Conservation (phyloP, 2,797 vertebrate genomes). For the Eulemur rubriventer region DNA sequence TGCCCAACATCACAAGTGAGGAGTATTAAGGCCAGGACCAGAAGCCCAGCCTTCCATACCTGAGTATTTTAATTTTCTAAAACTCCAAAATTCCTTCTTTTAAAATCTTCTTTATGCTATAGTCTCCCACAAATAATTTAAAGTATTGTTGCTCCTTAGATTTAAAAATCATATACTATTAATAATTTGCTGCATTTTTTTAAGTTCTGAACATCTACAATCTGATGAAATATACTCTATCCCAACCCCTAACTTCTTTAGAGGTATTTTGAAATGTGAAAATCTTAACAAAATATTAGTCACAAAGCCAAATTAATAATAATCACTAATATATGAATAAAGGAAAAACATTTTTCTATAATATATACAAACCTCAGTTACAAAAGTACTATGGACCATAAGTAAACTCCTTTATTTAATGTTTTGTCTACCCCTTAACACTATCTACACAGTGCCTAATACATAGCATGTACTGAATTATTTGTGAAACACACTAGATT, state of each 20-base stretch:
- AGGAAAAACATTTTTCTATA: not conserved
- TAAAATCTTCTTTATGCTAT: not conserved
- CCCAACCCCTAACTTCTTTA: not conserved
- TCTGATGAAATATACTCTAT: not conserved
- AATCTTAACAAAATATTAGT: not conserved
- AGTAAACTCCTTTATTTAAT: not conserved
- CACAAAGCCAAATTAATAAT: constrained; percentile 34
- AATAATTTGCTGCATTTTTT: not conserved
- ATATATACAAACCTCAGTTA: not conserved
- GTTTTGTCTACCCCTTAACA: not conserved
- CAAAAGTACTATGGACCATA: not conserved
- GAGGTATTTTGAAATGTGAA: not conserved
- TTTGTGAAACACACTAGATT: not conserved
- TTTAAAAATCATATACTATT: not conserved
- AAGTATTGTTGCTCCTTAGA: not conserved
- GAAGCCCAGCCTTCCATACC: not conserved
- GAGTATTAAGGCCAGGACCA: not conserved
- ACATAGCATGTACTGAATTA: not conserved
- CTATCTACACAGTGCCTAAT: not conserved
- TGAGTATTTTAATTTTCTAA: not conserved
- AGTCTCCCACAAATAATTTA: not conserved
- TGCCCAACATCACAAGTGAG: not conserved
- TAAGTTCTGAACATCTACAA: not conserved
- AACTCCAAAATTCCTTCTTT: not conserved
- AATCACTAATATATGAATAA: not conserved